Conservation (phyloP, 2,113 vertebrate genomes). For the Dipodomys ordii region DNA sequence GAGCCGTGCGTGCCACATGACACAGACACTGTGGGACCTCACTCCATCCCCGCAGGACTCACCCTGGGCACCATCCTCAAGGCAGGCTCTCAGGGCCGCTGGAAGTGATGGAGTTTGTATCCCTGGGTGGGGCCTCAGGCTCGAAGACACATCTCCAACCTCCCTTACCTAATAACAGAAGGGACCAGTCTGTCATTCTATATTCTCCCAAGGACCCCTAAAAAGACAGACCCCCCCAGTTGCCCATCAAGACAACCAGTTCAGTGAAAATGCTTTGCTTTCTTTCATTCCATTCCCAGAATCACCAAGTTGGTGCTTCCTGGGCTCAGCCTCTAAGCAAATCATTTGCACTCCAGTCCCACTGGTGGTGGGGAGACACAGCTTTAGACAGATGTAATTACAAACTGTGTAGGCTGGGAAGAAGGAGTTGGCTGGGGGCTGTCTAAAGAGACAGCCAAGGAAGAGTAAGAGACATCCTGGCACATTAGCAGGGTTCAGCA, state of each 20-base stretch:
- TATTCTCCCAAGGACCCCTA: neutral
- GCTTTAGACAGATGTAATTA: neutral
- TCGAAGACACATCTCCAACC: neutral
- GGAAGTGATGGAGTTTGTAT: neutral
- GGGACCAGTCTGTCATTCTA: neutral
- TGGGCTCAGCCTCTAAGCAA: neutral
- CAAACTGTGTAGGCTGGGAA: neutral
- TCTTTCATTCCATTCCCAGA: neutral
- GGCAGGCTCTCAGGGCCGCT: neutral
- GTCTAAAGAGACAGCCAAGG: neutral
- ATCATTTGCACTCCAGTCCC: neutral
- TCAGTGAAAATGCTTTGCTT: no score
- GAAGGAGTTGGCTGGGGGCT: neutral
- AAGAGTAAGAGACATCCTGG: neutral
- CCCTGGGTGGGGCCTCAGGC: neutral
- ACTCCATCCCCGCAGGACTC: neutral
- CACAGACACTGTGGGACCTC: neutral
- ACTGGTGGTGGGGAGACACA: neutral
- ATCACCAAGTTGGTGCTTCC: neutral
- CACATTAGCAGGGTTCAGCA: neutral
- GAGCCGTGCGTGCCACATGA: neutral
- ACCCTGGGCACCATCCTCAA: neutral
- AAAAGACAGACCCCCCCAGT: neutral
- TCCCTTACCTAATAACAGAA: neutral
- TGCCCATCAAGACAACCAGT: neutral